phyloP scores from a whole-genome alignment of 2,888 invertebrate genomes.

The Ypsolopha sequella region DNA sequence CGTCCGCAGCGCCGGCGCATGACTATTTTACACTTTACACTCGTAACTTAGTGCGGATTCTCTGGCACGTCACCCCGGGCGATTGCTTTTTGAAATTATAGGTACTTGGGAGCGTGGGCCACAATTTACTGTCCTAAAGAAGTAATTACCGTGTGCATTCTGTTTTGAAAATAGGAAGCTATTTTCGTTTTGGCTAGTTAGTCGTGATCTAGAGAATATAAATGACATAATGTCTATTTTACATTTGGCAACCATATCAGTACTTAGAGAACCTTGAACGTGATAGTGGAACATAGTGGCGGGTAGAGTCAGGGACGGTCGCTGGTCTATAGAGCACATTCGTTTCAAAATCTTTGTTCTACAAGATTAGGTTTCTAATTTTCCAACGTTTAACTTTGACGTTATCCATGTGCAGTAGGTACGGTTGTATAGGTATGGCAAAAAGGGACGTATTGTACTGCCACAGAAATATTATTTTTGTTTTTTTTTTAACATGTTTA shows the following conservation, averaged over 20 bases:
- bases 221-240: conserved; percentile 5
- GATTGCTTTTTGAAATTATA: conserved; percentile 1
- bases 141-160: neutral
- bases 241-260: neutral
- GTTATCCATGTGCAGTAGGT: too few species aligned
- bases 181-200: neutral
- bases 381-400: too few species aligned
- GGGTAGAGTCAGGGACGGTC: conserved; percentile 1
- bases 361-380: too few species aligned
- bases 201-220: neutral
- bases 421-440: too few species aligned
- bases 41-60: conserved; percentile 12
- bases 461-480: too few species aligned
- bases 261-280: conserved; percentile 2
- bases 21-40: conserved; percentile 33
- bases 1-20: conserved; percentile 34
- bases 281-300: neutral
- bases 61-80: neutral
- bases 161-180: neutral
- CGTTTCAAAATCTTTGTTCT: too few species aligned
- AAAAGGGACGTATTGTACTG: too few species aligned
- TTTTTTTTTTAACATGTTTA: too few species aligned
- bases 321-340: too few species aligned
- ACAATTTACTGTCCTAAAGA: neutral
- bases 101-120: neutral